A percentile compares a stretch with the other conserved stretches of the same genome.
Evolutionary conservation across 2,888 invertebrate genomes (phyloP).

Genomic region (Atethmia centrago): DNA sequence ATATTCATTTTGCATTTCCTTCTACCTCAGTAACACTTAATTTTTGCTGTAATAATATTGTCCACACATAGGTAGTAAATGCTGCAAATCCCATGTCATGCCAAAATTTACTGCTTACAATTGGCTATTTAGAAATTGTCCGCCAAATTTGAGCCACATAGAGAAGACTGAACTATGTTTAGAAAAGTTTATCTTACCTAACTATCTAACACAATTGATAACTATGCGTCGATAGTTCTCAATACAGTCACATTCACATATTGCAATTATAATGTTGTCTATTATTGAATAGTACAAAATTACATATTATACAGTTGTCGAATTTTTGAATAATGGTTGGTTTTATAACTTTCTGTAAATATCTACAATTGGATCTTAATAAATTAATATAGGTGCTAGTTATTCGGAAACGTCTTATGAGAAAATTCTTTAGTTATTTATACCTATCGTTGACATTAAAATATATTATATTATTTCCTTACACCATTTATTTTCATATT

Average conservation of each 20-base stretch:
- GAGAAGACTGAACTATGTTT: conserved; percentile 76
- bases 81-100: conserved; percentile 57
- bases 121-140: conserved; percentile 55
- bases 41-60: conserved; percentile 41
- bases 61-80: conserved; percentile 39
- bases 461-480: conserved; percentile 54
- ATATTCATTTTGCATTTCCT: conserved; percentile 70
- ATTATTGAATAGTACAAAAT: conserved; percentile 81
- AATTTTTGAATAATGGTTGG: conserved; percentile 63
- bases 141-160: conserved; percentile 68
- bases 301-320: conserved; percentile 67
- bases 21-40: conserved; percentile 75
- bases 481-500: conserved; percentile 51
- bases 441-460: conserved; percentile 61
- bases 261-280: conserved; percentile 72
- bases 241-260: conserved; percentile 44
- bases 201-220: conserved; percentile 50
- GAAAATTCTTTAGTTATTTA: conserved; percentile 64
- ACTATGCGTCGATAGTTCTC: conserved; percentile 48
- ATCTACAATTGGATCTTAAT: conserved; percentile 63
- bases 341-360: conserved; percentile 67
- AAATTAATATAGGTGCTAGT: conserved; percentile 82
- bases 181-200: conserved; percentile 59
- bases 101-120: conserved; percentile 65
- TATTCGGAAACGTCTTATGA: conserved; percentile 79